Conservation (phyloP, 1,140 invertebrate species). For the Drosophila tristis region DNA sequence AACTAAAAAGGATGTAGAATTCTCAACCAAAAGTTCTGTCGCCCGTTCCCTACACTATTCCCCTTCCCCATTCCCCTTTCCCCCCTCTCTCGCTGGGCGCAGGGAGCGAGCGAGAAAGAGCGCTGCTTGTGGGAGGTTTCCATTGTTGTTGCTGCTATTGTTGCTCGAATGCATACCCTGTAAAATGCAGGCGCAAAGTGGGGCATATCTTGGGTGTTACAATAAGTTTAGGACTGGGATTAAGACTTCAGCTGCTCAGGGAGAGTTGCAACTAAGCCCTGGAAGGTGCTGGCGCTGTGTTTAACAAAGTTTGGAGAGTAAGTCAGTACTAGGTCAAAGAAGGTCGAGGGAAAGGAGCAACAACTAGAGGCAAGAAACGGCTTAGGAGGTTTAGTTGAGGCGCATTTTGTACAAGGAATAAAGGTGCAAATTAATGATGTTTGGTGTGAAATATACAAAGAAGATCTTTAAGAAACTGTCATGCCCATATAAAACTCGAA, state of each 20-base stretch:
- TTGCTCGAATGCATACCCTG: constrained; percentile 27
- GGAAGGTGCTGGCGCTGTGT: too few relatives aligned
- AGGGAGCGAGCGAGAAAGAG: too few relatives aligned
- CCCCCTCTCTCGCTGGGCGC: background rate
- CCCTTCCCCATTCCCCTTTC: background rate
- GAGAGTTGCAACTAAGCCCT: too few relatives aligned
- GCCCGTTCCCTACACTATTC: background rate
- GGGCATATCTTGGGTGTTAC: background rate
- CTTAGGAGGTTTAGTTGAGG: background rate
- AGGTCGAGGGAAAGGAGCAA: too few relatives aligned
- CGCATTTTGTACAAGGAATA: too few relatives aligned
- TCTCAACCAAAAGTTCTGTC: constrained; percentile 18
- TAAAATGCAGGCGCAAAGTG: background rate
- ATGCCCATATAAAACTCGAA: too few relatives aligned
- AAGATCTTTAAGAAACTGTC: too few relatives aligned
- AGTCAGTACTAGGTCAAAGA: too few relatives aligned
- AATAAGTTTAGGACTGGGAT: background rate
- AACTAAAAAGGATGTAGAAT: constrained; percentile 45
- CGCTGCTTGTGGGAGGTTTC: background rate
- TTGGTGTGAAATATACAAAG: too few relatives aligned
- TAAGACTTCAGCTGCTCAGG: too few relatives aligned
- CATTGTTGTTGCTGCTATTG: constrained; percentile 37
- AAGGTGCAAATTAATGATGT: background rate
- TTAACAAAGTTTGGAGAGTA: too few relatives aligned
- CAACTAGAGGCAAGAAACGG: background rate